Evolutionary conservation across 2,888 invertebrate genomes (phyloP), one percentile per base, ranked within the genome.

Genomic region (Drosophila limbata): DNA sequence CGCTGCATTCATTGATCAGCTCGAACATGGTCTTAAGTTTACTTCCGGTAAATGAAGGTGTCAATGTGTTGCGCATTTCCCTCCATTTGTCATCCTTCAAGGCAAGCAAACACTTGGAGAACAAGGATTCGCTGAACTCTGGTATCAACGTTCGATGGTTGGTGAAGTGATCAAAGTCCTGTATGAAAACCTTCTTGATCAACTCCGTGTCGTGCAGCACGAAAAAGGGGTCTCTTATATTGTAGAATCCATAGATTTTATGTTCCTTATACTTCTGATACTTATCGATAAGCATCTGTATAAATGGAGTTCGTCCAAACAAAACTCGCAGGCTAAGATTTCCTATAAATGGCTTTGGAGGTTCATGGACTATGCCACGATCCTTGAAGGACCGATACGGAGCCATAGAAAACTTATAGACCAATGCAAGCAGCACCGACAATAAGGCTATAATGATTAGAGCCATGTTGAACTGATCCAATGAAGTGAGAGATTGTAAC

Each of bases 101-200:
- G 1, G 91, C 90, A 10, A 93, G 91, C 4, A 94, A 80, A 56
- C 91, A 93, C 48, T 93, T 93, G 1, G 93, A 92, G 71, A 94
- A 93, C 2, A 94, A 73, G 0, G 93, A 93, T 42, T 94, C 94
- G 92, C 79, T 4, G 91, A 40, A 0, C 79, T 50, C 8, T 91
- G 88, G 48, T 13, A 59, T 42, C 28, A 57, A 3, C 1, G 8
- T 13, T 0, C 77, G 77, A 70, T 94, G 94, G 66, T 94, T 94
- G 3, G 92, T 71, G 77, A 94, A 94, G 67, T 93, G 92, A 33
- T 94, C 94, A 53, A 94, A 94, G 61, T 94, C 94, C 77, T 94
- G 94, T 0, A 94, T 92, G 0, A 93, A 93, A 21, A 94, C 92
- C 19, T 84, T 91, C 69, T 94, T 94, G 19, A 94, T 93, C 5